A percentile compares a stretch with the other conserved stretches of the same genome.
Evolutionary conservation across 1,140 invertebrate species (phyloP).

Genomic region (Diorhabda elongata): DNA sequence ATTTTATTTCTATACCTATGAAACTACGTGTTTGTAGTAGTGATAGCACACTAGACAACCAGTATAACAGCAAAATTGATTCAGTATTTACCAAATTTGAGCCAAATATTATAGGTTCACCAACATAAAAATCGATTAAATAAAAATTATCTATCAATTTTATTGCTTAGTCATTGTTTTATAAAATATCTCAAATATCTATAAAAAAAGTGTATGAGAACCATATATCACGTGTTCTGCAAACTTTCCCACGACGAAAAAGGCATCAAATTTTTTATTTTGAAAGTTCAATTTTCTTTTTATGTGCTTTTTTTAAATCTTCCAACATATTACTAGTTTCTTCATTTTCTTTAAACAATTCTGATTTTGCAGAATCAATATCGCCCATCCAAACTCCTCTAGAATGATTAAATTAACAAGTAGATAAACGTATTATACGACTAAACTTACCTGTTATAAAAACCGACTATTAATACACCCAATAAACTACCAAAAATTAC

Average conservation of each 20-base stretch:
- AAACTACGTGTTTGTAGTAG: too few species aligned
- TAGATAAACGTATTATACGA: neutral
- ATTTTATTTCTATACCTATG: too few species aligned
- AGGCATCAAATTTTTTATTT: neutral
- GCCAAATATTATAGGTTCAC: too few species aligned
- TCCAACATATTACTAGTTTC: neutral
- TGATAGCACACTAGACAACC: too few species aligned
- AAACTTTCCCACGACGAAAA: neutral
- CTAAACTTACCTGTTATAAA: neutral
- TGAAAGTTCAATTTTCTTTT: neutral
- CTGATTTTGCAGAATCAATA: neutral
- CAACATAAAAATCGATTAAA: too few species aligned
- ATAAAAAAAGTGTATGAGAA: too few species aligned
- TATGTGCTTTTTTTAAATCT: neutral
- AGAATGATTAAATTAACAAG: neutral
- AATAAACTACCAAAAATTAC: neutral
- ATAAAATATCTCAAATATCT: too few species aligned
- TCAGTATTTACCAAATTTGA: too few species aligned
- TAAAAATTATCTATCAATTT: too few species aligned
- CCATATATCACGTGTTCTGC: too few species aligned
- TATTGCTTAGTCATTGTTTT: too few species aligned
- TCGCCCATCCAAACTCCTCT: neutral
- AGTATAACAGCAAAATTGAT: too few species aligned
- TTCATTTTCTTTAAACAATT: neutral
- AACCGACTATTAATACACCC: neutral